Evolutionary conservation across 1,140 invertebrate species (phyloP).

Genomic region (Ganaspis sp.): DNA sequence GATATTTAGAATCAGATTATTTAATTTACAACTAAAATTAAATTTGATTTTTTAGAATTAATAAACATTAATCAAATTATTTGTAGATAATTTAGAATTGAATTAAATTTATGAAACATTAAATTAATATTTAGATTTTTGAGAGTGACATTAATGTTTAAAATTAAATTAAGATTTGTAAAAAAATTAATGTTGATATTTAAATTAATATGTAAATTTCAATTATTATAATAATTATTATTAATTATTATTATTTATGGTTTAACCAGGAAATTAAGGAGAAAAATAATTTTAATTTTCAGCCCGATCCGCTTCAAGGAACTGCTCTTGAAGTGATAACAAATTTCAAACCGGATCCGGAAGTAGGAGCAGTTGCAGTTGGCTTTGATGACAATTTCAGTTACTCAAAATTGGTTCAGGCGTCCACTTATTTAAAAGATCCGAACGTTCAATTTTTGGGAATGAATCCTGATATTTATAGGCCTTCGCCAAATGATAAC

Average conservation of each 20-base stretch:
- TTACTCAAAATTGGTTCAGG: constrained; percentile 92
- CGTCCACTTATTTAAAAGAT: constrained; percentile 88
- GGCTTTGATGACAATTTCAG: constrained; percentile 94
- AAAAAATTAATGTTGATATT: no score
- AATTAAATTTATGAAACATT: no score
- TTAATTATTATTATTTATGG: not conserved
- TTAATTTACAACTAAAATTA: no score
- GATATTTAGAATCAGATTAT: no score
- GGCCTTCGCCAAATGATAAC: constrained; percentile 64
- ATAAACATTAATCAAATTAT: no score
- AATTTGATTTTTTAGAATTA: no score
- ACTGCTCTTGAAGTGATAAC: constrained; percentile 68
- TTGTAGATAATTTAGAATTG: no score
- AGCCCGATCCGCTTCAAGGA: constrained; percentile 78
- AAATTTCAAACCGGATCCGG: constrained; percentile 80
- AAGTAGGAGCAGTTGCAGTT: constrained; percentile 93
- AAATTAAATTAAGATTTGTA: no score
- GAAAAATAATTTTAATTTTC: constrained; percentile 53
- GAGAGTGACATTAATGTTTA: no score
- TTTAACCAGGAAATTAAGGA: not conserved
- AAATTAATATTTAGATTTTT: no score
- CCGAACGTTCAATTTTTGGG: constrained; percentile 89
- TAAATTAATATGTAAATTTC: no score
- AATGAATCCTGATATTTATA: constrained; percentile 81
- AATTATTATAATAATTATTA: constrained; percentile 32